Evolutionary conservation across 2,797 vertebrate genomes (phyloP).

Genomic region (Pangasius mekongensis): DNA sequence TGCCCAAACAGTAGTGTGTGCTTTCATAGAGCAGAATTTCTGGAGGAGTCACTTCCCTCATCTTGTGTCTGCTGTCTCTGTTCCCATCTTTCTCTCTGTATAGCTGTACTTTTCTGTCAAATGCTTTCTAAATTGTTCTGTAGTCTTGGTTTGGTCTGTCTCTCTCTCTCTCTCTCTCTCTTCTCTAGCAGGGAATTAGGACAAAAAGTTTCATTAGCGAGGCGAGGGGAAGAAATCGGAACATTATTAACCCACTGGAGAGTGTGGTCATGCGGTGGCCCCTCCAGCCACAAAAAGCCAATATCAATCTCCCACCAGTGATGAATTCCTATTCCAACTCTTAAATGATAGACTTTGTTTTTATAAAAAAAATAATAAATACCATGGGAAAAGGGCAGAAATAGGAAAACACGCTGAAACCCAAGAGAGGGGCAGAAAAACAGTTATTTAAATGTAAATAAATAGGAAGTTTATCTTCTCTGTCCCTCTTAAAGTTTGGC

Average conservation of each 20-base stretch:
- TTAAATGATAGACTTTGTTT: constrained; percentile 57
- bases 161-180: background rate
- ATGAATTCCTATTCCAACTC: constrained; percentile 55
- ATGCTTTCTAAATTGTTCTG: constrained; percentile 7
- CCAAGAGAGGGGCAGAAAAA: constrained; percentile 55
- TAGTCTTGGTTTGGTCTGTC: constrained; percentile 1
- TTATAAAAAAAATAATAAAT: constrained; percentile 40
- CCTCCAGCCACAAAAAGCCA: constrained; percentile 60
- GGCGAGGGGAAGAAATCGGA: constrained; percentile 53
- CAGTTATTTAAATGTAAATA: constrained; percentile 80
- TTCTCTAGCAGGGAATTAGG: constrained; percentile 54
- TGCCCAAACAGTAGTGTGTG: constrained; percentile 66
- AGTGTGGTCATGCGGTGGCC: constrained; percentile 54
- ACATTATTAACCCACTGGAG: constrained; percentile 60
- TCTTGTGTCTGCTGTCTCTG: background rate
- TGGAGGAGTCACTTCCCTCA: constrained; percentile 21
- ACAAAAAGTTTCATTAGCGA: constrained; percentile 59
- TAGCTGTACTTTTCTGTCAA: constrained; percentile 4
- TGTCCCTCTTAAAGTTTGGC: constrained; percentile 63
- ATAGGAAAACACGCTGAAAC: constrained; percentile 50
- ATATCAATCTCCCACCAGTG: constrained; percentile 57
- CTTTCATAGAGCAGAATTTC: constrained; percentile 67
- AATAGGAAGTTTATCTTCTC: constrained; percentile 73
- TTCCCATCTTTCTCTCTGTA: constrained; percentile 10
- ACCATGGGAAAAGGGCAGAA: constrained; percentile 34